These are phyloP conservation scores for Phrynosoma platyrhinos DNA, from an alignment of 2,113 vertebrate genomes.

Conservation along the genomic window DNA sequence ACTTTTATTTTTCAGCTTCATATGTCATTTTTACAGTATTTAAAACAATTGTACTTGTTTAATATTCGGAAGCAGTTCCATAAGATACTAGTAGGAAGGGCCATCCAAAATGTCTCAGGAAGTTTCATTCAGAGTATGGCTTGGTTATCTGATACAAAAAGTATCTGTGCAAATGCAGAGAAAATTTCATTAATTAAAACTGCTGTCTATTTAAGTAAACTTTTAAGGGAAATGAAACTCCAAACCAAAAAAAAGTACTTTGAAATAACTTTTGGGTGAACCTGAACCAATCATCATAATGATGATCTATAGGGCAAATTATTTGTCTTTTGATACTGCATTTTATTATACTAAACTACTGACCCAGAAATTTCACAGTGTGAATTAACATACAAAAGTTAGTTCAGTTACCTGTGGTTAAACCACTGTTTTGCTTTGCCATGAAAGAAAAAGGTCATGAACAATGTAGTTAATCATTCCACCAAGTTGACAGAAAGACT, in stretches of 20 bases:
- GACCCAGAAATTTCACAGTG: slow-evolving; percentile 33
- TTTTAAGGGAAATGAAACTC: slow-evolving; percentile 14
- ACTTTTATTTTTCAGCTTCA: slow-evolving; percentile 87
- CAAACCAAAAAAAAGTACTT: slow-evolving; percentile 16
- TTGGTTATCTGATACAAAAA: slow-evolving; percentile 43
- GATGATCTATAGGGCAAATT: not conserved
- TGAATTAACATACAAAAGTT: slow-evolving; percentile 45
- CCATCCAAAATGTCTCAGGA: slow-evolving; percentile 53
- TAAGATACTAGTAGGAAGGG: slow-evolving; percentile 68
- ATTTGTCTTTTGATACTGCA: slow-evolving; percentile 33
- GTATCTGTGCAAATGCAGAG: slow-evolving; percentile 22
- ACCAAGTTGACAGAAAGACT: slow-evolving; percentile 75
- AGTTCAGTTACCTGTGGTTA: slow-evolving; percentile 31
- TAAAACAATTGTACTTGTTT: slow-evolving; percentile 89
- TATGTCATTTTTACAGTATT: slow-evolving; percentile 89
- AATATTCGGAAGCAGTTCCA: slow-evolving; percentile 81
- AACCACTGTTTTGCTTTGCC: not conserved
- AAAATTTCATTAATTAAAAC: slow-evolving; percentile 27
- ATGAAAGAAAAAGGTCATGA: slow-evolving; percentile 56
- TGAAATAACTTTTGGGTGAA: slow-evolving; percentile 16
- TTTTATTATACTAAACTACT: slow-evolving; percentile 36
- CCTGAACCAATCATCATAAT: slow-evolving; percentile 29
- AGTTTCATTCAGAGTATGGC: slow-evolving; percentile 34
- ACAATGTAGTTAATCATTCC: slow-evolving; percentile 70
- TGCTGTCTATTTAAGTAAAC: not conserved